Conservation (phyloP, 2,888 invertebrate species). For the Clivina fossor region DNA sequence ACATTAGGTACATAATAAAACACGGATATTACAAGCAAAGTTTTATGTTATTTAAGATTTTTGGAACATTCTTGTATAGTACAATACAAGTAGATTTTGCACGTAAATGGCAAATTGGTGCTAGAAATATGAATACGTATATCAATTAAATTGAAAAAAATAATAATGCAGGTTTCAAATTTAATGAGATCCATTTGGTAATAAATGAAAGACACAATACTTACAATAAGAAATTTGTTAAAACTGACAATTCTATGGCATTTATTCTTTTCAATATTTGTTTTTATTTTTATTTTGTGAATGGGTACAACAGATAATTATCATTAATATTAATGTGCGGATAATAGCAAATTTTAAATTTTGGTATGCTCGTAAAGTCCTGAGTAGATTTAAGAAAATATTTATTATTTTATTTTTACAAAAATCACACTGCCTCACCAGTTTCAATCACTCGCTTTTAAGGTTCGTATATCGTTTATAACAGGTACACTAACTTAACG, state of each 20-base stretch:
- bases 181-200: conserved; percentile 15
- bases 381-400: conserved; percentile 33
- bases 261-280: conserved; percentile 11
- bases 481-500: conserved; percentile 33
- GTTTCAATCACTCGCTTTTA: conserved; percentile 29
- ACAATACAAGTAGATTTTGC: conserved; percentile 26
- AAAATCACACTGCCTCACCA: conserved; percentile 30
- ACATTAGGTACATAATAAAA: conserved; percentile 33
- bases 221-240: conserved; percentile 16
- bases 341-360: conserved; percentile 22
- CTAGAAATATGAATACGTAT: conserved; percentile 22
- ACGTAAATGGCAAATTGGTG: conserved; percentile 24
- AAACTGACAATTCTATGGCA: conserved; percentile 12
- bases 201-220: conserved; percentile 18
- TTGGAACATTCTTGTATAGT: conserved; percentile 19
- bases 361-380: conserved; percentile 33
- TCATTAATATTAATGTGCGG: conserved; percentile 13
- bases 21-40: conserved; percentile 34
- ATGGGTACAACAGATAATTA: conserved; percentile 20
- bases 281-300: conserved; percentile 15
- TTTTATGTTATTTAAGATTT: conserved; percentile 12
- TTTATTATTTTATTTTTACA: conserved; percentile 26
- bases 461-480: conserved; percentile 28
- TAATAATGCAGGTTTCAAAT: conserved; percentile 8
- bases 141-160: conserved; percentile 6